A percentile compares a stretch with the other conserved stretches of the same genome.
phyloP scores from a whole-genome alignment of 2,113 vertebrate species.

The Collichthys lucidus region DNA sequence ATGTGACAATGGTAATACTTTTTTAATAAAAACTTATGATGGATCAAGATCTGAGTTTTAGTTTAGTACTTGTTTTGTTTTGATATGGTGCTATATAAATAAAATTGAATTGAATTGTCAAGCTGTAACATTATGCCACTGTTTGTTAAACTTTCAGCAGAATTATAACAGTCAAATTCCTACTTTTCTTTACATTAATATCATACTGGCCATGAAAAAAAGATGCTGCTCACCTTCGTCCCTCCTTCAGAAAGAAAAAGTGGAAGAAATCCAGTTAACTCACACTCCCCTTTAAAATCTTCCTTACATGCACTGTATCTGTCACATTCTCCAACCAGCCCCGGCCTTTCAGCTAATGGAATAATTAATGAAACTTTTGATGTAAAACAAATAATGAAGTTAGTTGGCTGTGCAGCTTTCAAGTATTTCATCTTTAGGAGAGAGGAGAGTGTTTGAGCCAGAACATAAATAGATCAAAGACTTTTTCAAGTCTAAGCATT shows the following conservation, averaged over 20 bases:
- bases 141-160: background rate
- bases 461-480: constrained; percentile 79
- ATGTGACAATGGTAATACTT: background rate
- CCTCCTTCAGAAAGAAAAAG: constrained; percentile 25
- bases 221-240: constrained; percentile 44
- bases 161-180: background rate
- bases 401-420: constrained; percentile 62
- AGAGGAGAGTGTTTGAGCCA: constrained; percentile 58
- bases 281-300: constrained; percentile 23
- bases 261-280: constrained; percentile 18
- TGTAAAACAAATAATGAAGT: constrained; percentile 80
- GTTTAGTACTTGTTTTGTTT: background rate
- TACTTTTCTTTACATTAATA: background rate
- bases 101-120: too few relatives aligned
- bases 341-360: constrained; percentile 67
- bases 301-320: constrained; percentile 21
- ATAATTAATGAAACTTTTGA: constrained; percentile 82
- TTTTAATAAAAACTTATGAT: background rate
- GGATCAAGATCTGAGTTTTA: background rate
- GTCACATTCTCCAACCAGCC: constrained; percentile 38
- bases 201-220: background rate
- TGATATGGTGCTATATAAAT: too few relatives aligned
- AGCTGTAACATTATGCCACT: background rate
- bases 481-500: constrained; percentile 60
- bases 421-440: constrained; percentile 69